Evolutionary conservation across 2,797 vertebrate species (phyloP), one percentile per base, ranked within the genome.

Genomic region (Phoxinus dragarum): DNA sequence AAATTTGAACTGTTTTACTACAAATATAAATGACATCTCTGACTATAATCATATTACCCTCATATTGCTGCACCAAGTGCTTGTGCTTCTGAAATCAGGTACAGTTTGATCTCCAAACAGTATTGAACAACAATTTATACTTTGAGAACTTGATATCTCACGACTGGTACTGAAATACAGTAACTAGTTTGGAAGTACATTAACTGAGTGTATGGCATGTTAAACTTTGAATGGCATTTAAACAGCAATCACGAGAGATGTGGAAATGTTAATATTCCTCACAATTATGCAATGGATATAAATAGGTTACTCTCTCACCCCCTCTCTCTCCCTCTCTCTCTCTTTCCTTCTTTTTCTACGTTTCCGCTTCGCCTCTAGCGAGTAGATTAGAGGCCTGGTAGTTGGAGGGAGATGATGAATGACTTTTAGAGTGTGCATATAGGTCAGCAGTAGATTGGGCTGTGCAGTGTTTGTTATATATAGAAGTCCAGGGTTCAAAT

Each of bases 311-410:
- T 83, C 75, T 72, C 80, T 80, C 74, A 67, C 19, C 69, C 71
- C 84, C 81, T 66, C 68, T 71, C 78, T 79, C 61, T 34, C 27
- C 36, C 74, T 80, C 54, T 52, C 64, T 19, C 76, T 88, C 86
- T 72, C 78, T 80, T 66, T n/a, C 75, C 47, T 86, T 81, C 75
- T 66, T 85, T 72, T 78, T 88, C 68, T 74, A 76, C 81, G 44
- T 80, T 75, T 88, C 59, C 84, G 54, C 74, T 66, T 76, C 61
- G 75, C 85, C 93, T 89, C 91, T 93, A 91, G 91, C 90, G 64
- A 92, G 92, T 91, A 90, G 93, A 94, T 95, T 92, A 94, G 92
- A 80, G 92, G 92, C 89, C 89, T 93, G 92, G 91, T 94, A 92
- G 91, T 93, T 92, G 91, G 90, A 91, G 92, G 92, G 93, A 91